Conservation (phyloP, 30 jellyfish, hydroid and myxozoan genomes). For the Pelagia noctiluca region DNA sequence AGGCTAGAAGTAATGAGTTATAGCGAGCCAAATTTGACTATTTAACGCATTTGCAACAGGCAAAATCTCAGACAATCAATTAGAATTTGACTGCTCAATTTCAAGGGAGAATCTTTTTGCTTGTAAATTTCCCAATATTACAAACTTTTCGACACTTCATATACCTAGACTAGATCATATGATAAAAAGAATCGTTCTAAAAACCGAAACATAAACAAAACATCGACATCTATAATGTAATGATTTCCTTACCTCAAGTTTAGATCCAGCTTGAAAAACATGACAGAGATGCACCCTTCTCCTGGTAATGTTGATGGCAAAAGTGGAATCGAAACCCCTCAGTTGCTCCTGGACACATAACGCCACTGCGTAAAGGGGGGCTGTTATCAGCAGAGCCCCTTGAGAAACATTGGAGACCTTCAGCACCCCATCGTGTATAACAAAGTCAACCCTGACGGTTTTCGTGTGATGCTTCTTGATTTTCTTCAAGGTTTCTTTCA, state of each 20-base stretch:
- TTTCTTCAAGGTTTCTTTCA: constrained; percentile 95
- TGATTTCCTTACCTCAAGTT: constrained; percentile 77
- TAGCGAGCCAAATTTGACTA: too few species aligned
- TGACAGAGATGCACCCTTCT: constrained; percentile 96
- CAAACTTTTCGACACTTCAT: too few species aligned
- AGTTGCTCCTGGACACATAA: constrained; percentile 97
- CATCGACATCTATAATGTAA: too few species aligned
- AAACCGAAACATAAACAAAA: too few species aligned
- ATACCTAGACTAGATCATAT: too few species aligned
- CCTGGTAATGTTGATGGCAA: constrained; percentile 94
- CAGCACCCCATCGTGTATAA: constrained; percentile 84
- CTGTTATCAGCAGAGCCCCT: constrained; percentile 98
- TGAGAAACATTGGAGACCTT: constrained; percentile 87
- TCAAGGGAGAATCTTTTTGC: too few species aligned
- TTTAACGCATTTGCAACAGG: too few species aligned
- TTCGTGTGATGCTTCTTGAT: constrained; percentile 89
- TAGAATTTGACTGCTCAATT: too few species aligned
- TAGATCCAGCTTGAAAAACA: constrained; percentile 98
- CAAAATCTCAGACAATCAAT: too few species aligned
- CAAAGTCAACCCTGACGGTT: constrained; percentile 92
- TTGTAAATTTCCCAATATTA: too few species aligned
- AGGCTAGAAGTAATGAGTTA: too few species aligned
- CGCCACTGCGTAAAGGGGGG: constrained; percentile 98
- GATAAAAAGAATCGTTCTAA: too few species aligned
- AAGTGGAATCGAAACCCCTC: constrained; percentile 95